Base-by-base conservation (phyloP, 2,797 vertebrate species). In the Chelon auratus region DNA sequence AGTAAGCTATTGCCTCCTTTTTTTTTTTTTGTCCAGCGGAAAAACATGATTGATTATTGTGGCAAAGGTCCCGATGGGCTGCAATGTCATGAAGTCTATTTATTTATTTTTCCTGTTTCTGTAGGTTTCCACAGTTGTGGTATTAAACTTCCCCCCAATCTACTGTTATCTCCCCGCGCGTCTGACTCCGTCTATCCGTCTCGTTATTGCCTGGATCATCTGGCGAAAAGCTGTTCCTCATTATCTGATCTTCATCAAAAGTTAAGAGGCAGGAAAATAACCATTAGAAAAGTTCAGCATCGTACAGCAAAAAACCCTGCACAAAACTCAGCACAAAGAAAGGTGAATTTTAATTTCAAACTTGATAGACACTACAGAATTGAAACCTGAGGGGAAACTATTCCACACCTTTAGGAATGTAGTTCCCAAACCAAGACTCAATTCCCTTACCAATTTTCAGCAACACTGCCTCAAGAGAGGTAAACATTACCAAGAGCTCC, bases 371-470 rank as follows among this genome's bases (percentile, higher is more conserved):
- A 87, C 77, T 73, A 70, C 17, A 18, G 82, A 87, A 86, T 89
- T 75, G 84, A 82, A 86, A 87, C 84, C 79, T 70, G 72, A 78
- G 82, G 87, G 86, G 72, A 86, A 89, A 87, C 78, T 81, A 86
- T 90, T 86, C 82, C 79, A 80, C 80, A 90, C 79, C 75, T 90
- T 77, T 36, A 88, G 86, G 85, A 91, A 90, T 82, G 80, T 36
- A 75, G 53, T 76, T 90, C 80, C 84, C 81, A 87, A 87, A 91
- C 86, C 85, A 81, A 80, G 81, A 87, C 82, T 84, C 84, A 91
- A 93, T 91, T 92, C 88, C 89, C 90, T 82, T 80, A 89, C 80
- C 92, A 92, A 93, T 93, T 94, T 93, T 93, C 87, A 91, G 93
- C 91, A 90, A 93, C 88, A 80, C 68, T 92, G 90, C 90, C 90